Percentiles rank a stretch among this genome's conserved stretches.
phyloP scores from a whole-genome alignment of 2,888 invertebrate genomes.

The Oscheius myriophilus region DNA sequence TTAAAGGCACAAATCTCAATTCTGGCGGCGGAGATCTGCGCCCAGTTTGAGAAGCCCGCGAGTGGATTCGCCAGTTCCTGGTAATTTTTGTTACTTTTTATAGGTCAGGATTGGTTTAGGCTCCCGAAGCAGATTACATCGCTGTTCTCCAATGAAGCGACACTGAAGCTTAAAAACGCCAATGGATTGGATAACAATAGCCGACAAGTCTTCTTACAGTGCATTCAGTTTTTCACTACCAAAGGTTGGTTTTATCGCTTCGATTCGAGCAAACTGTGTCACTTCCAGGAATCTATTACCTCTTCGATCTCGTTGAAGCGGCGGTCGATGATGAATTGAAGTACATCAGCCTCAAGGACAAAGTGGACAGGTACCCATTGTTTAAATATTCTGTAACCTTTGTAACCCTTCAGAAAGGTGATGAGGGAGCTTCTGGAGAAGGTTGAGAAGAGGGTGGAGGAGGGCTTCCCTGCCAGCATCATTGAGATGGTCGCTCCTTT shows the following conservation, averaged over 20 bases:
- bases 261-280: not conserved
- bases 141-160: not conserved
- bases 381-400: too few relatives aligned
- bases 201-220: conserved; percentile 56
- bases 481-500: conserved; percentile 46
- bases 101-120: not conserved
- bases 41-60: conserved; percentile 37
- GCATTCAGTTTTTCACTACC: conserved; percentile 56
- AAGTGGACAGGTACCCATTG: conserved; percentile 3
- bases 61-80: not conserved
- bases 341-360: conserved; percentile 14
- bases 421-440: conserved; percentile 40
- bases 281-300: conserved; percentile 40
- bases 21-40: conserved; percentile 55
- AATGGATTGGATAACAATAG: conserved; percentile 39
- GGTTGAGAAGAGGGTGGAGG: conserved; percentile 32
- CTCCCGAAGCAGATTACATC: not conserved
- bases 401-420: not conserved
- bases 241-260: conserved; percentile 41
- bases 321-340: conserved; percentile 33
- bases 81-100: not conserved
- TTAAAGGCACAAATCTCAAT: conserved; percentile 62
- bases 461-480: conserved; percentile 25
- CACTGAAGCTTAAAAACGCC: not conserved
- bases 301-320: conserved; percentile 41